A percentile compares a stretch with the other conserved stretches of the same genome.
These are phyloP conservation scores for Agrilus planipennis DNA, from an alignment of 1,140 invertebrate genomes.

Conservation along the genomic window DNA sequence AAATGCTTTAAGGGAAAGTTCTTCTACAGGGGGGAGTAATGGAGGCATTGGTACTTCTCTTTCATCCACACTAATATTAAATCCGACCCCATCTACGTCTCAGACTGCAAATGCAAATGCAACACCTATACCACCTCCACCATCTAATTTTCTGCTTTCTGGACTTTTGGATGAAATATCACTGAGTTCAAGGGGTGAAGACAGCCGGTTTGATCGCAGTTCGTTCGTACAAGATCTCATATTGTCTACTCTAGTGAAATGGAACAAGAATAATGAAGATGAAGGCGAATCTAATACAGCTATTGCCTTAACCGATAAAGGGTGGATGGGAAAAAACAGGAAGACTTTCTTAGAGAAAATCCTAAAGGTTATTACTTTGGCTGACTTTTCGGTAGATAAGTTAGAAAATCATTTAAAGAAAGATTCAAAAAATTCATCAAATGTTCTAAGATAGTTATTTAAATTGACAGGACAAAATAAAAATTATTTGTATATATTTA, in stretches of 20 bases:
- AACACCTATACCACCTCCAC: conserved; percentile 19
- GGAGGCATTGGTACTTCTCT: conserved; percentile 7
- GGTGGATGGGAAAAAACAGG: too few species aligned
- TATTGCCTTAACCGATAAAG: too few species aligned
- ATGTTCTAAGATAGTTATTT: too few species aligned
- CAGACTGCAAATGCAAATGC: conserved; percentile 21
- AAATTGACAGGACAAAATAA: too few species aligned
- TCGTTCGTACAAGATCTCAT: conserved; percentile 30
- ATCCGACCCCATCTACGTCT: conserved; percentile 22
- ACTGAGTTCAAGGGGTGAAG: conserved; percentile 18
- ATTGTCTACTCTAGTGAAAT: conserved; percentile 20
- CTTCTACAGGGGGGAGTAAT: conserved; percentile 6
- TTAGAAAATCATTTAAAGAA: too few species aligned
- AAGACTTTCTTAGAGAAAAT: too few species aligned
- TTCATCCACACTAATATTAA: conserved; percentile 25
- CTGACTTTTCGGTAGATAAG: too few species aligned
- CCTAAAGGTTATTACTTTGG: too few species aligned
- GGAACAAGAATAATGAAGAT: too few species aligned
- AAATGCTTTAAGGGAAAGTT: conserved; percentile 18
- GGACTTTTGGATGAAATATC: conserved; percentile 29
- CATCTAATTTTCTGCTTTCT: conserved; percentile 28
- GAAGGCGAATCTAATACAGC: too few species aligned
- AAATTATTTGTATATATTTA: too few species aligned
- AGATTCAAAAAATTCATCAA: too few species aligned
- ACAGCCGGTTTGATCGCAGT: conserved; percentile 22